phyloP scores from a whole-genome alignment of 2,888 invertebrate genomes.

The Hydropsyche betteni region DNA sequence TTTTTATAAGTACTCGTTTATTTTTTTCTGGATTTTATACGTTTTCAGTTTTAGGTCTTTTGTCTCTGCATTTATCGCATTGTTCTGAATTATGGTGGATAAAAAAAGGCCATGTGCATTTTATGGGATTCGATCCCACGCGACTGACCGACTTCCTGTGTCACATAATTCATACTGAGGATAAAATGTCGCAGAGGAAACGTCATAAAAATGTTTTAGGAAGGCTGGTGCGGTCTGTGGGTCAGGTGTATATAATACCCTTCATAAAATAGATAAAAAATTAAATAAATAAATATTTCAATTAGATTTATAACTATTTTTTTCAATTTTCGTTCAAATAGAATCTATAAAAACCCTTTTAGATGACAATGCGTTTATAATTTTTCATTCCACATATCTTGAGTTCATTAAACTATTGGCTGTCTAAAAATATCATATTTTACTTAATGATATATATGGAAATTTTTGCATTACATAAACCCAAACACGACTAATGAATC shows the following conservation, averaged over 20 bases:
- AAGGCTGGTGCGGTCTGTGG: neutral
- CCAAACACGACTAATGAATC: neutral
- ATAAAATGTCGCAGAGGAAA: conserved; percentile 12
- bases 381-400: too few relatives aligned
- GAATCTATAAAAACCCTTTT: too few relatives aligned
- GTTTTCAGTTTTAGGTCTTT: neutral
- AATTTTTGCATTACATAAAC: too few relatives aligned
- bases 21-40: neutral
- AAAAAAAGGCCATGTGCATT: neutral
- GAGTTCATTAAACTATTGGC: too few relatives aligned
- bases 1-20: too few relatives aligned
- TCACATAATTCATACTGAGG: conserved; percentile 22
- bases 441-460: too few relatives aligned
- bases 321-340: too few relatives aligned
- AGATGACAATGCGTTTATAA: too few relatives aligned
- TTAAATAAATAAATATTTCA: too few relatives aligned
- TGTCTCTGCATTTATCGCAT: conserved; percentile 2
- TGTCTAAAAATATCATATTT: too few relatives aligned
- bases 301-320: too few relatives aligned
- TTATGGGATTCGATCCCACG: conserved; percentile 18
- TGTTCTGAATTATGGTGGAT: neutral
- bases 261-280: too few relatives aligned
- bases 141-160: conserved; percentile 15
- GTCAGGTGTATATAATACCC: neutral
- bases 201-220: conserved; percentile 17